Evolutionary conservation across 2,797 vertebrate genomes (phyloP).

Genomic region (Lutjanus argentimaculatus): DNA sequence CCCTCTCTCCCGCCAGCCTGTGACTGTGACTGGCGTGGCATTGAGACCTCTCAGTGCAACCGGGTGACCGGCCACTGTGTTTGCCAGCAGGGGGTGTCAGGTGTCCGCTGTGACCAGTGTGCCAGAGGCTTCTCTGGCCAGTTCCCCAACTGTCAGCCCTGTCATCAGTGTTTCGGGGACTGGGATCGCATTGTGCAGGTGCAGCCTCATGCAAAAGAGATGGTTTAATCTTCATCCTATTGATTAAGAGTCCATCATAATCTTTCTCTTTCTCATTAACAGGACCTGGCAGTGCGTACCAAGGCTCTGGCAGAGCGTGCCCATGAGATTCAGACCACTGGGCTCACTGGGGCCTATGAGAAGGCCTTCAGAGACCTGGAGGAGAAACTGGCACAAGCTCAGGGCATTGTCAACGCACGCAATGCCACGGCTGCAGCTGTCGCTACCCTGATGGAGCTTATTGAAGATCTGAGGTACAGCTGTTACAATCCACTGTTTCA

Average conservation of each 20-base stretch:
- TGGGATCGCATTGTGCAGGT: slow-evolving; percentile 97
- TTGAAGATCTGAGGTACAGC: slow-evolving; percentile 89
- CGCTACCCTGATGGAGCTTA: slow-evolving; percentile 88
- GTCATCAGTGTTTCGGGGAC: slow-evolving; percentile 97
- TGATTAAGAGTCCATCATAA: neutral
- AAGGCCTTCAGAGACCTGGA: slow-evolving; percentile 90
- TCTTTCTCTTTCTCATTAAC: neutral
- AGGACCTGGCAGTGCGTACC: slow-evolving; percentile 90
- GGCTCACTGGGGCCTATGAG: slow-evolving; percentile 91
- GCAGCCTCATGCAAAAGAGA: neutral
- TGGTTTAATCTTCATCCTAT: neutral
- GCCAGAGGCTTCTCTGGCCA: slow-evolving; percentile 94
- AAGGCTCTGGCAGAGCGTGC: slow-evolving; percentile 86
- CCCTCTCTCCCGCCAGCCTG: slow-evolving; percentile 84
- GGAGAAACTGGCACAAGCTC: slow-evolving; percentile 89
- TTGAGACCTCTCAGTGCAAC: slow-evolving; percentile 92
- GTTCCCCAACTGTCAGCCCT: slow-evolving; percentile 94
- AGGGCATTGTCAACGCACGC: slow-evolving; percentile 89
- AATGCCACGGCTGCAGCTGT: slow-evolving; percentile 89
- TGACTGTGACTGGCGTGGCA: slow-evolving; percentile 93
- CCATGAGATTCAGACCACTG: slow-evolving; percentile 91
- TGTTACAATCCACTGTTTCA: neutral
- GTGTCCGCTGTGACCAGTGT: slow-evolving; percentile 97
- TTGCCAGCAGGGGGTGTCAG: slow-evolving; percentile 93
- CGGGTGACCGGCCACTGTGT: slow-evolving; percentile 92